Evolutionary conservation across 2,888 invertebrate genomes (phyloP), one percentile per base, ranked within the genome.

Genomic region (Phyllotreta cruciferae): DNA sequence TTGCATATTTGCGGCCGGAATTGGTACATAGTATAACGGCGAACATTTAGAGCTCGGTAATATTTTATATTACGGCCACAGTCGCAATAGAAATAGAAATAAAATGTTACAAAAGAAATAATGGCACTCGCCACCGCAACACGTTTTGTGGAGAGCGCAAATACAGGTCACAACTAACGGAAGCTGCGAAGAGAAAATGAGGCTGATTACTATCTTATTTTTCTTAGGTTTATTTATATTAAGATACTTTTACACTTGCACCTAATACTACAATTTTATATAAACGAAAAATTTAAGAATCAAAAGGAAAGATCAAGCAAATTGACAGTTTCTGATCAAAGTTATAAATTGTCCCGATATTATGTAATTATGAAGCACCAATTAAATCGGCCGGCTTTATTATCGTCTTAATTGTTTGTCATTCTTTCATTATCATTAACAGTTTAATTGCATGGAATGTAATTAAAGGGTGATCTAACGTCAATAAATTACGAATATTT

Each of bases 91-190:
- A 60, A 66, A 62, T 50, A 62, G 58, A 63, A 53, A 67, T 65
- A 69, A 69, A 62, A 67, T 58, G 52, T 68, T 62, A 62, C 62
- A 69, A 66, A 69, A 67, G 64, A 62, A 66, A 66, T 67, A 67
- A 70, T 63, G 62, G 60, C 45, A 66, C 50, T 64, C 61, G 68
- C 67, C 68, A 70, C 71, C 71, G 60, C 72, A 72, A 63, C 71
- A 71, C 69, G 69, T 70, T 69, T 70, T 70, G 70, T 72, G 69
- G 66, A 71, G 65, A 64, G 57, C 56, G 66, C 66, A 63, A 69
- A 70, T 72, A 70, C 68, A 65, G 71, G 70, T 70, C 71, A 70
- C 45, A 70, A 57, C 39, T 71, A 73, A 71, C 73, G 71, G 73
- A 73, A 71, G 70, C 70, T 63, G 57, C 62, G 35, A 50, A 62